Conservation (phyloP, 30 jellyfish, hydroid and myxozoan genomes). For the Cassiopea andromeda region DNA sequence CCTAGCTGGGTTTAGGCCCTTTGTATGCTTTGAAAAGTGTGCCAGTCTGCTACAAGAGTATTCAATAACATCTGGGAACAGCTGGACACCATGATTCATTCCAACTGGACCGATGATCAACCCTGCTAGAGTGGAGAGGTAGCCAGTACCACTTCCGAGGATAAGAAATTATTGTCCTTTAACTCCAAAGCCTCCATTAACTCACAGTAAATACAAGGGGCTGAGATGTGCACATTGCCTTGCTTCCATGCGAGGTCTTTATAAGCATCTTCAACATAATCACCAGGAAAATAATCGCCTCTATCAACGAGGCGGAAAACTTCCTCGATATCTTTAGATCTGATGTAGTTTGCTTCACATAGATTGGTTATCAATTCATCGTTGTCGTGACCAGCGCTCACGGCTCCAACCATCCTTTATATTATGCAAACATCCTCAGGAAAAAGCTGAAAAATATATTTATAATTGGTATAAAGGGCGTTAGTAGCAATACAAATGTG, state of each 20-base stretch:
- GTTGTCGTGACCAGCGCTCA: constrained; percentile 88
- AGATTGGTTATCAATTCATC: constrained; percentile 82
- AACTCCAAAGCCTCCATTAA: constrained; percentile 90
- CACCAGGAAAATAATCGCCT: constrained; percentile 92
- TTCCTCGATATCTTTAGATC: constrained; percentile 47
- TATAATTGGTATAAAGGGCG: too few species aligned
- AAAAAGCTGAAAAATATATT: neutral
- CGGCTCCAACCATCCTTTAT: constrained; percentile 87
- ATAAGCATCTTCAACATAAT: constrained; percentile 86
- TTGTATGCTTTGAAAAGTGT: constrained; percentile 48
- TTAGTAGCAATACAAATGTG: too few species aligned
- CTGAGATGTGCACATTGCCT: constrained; percentile 92
- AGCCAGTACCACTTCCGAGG: constrained; percentile 94
- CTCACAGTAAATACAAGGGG: constrained; percentile 91
- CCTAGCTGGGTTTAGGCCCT: constrained; percentile 55
- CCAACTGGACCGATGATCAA: constrained; percentile 78
- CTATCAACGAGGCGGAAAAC: constrained; percentile 89
- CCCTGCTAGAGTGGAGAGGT: constrained; percentile 85
- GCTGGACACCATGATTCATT: constrained; percentile 84
- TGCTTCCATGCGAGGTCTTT: constrained; percentile 91
- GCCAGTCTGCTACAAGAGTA: constrained; percentile 58
- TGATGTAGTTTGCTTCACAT: constrained; percentile 84
- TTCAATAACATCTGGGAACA: constrained; percentile 73
- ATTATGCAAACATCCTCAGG: neutral
- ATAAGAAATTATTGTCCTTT: constrained; percentile 81